Percentiles rank a stretch among this genome's conserved stretches.
Conservation (phyloP, 2,888 invertebrate genomes). For the Catotricha subobsoleta region DNA sequence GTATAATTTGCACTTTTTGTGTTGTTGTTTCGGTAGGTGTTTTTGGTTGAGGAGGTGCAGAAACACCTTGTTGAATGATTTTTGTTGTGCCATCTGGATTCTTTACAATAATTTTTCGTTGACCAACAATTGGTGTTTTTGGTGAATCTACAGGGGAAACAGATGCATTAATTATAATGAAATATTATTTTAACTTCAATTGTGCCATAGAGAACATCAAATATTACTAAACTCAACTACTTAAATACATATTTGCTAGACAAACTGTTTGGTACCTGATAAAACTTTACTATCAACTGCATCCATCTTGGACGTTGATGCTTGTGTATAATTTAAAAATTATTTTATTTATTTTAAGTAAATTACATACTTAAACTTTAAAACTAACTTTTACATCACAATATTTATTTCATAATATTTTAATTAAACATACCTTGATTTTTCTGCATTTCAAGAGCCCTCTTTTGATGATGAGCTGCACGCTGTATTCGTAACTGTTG, state of each 20-base stretch:
- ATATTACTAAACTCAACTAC: too few species aligned
- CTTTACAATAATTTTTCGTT: constrained; percentile 29
- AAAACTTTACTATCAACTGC: constrained; percentile 6
- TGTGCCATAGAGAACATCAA: too few species aligned
- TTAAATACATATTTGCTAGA: too few species aligned
- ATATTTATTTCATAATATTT: too few species aligned
- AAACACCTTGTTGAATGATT: constrained; percentile 42
- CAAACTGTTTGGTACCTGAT: not conserved
- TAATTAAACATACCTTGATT: constrained; percentile 11
- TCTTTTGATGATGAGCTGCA: constrained; percentile 76
- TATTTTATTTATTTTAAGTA: not conserved
- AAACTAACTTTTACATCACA: not conserved
- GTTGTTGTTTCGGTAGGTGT: constrained; percentile 38
- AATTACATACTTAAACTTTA: not conserved
- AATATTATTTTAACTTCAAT: too few species aligned
- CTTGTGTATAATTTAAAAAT: constrained; percentile 5
- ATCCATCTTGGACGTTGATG: constrained; percentile 12
- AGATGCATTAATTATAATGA: too few species aligned
- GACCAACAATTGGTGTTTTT: constrained; percentile 16
- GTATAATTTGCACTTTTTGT: constrained; percentile 79
- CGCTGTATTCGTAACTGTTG: constrained; percentile 75
- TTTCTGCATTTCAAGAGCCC: constrained; percentile 44
- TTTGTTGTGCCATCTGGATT: constrained; percentile 43
- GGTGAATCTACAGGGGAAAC: constrained; percentile 9
- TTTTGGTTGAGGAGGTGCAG: constrained; percentile 41